phyloP scores from a whole-genome alignment of 2,797 vertebrate species.

The Australoheros facetus region DNA sequence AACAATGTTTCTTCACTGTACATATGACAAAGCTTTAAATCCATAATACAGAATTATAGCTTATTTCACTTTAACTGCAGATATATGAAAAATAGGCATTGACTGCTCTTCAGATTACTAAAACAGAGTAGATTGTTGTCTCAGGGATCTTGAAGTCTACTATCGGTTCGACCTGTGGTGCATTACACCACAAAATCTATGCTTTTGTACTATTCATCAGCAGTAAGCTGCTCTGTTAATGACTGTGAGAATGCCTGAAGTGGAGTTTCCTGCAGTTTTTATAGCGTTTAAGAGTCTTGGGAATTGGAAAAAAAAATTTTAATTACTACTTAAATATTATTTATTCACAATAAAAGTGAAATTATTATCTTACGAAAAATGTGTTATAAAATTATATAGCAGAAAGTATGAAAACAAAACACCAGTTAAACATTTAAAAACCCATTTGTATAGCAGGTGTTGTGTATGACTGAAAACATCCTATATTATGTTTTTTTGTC shows the following conservation, averaged over 20 bases:
- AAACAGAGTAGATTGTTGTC: constrained; percentile 15
- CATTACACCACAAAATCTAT: constrained; percentile 60
- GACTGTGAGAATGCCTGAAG: background rate
- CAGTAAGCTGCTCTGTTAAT: constrained; percentile 12
- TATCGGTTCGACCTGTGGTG: constrained; percentile 29
- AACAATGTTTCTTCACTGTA: too few relatives aligned
- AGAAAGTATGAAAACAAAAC: background rate
- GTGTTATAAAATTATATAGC: background rate
- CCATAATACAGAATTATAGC: background rate
- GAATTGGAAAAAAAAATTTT: background rate
- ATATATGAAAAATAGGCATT: constrained; percentile 9
- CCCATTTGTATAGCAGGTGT: background rate
- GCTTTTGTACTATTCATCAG: constrained; percentile 45
- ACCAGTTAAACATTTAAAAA: background rate
- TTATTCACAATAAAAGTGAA: background rate
- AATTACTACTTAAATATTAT: background rate
- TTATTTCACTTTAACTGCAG: constrained; percentile 3
- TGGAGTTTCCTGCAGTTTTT: background rate
- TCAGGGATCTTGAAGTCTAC: constrained; percentile 26
- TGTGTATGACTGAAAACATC: too few relatives aligned
- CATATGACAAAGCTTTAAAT: too few relatives aligned
- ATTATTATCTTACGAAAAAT: background rate
- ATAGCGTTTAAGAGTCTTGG: background rate
- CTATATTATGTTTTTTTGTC: too few relatives aligned
- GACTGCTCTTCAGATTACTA: background rate